phyloP scores from a whole-genome alignment of 2,888 invertebrate genomes.

The Cyrtodaria siliqua region DNA sequence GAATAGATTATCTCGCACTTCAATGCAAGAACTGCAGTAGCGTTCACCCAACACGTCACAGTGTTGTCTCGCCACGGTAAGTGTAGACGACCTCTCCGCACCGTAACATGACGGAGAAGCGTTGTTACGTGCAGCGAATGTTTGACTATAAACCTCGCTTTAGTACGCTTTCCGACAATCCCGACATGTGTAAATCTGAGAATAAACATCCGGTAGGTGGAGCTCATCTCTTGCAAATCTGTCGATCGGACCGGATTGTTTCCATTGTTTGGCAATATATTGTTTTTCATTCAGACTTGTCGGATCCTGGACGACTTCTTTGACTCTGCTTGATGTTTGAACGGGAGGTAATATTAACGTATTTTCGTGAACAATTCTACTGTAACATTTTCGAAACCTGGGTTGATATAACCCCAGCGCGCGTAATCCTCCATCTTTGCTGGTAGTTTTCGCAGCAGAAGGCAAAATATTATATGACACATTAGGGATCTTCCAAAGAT shows the following conservation, averaged over 20 bases:
- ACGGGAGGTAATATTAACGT: slow-evolving; percentile 49
- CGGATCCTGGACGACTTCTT: slow-evolving; percentile 30
- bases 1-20: slow-evolving; percentile 41
- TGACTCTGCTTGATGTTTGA: slow-evolving; percentile 25
- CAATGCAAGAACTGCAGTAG: slow-evolving; percentile 55
- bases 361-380: slow-evolving; percentile 44
- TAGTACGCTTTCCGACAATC: slow-evolving; percentile 41
- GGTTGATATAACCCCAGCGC: slow-evolving; percentile 40
- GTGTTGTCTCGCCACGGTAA: slow-evolving; percentile 21
- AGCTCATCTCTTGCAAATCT: slow-evolving; percentile 41
- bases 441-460: background rate
- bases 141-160: slow-evolving; percentile 40
- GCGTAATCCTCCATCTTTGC: slow-evolving; percentile 2
- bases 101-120: slow-evolving; percentile 9
- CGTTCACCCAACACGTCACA: slow-evolving; percentile 57
- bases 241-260: slow-evolving; percentile 21
- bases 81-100: background rate
- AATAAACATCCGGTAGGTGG: slow-evolving; percentile 42
- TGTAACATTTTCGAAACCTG: slow-evolving; percentile 39
- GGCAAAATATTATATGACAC: slow-evolving; percentile 48
- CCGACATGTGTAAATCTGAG: slow-evolving; percentile 35
- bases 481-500: slow-evolving; percentile 56
- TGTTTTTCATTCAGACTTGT: slow-evolving; percentile 45
- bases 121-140: slow-evolving; percentile 18
- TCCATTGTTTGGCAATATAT: slow-evolving; percentile 25